These are phyloP conservation scores for Pristiophorus japonicus DNA, from an alignment of 2,113 vertebrate species.

Conservation along the genomic window DNA sequence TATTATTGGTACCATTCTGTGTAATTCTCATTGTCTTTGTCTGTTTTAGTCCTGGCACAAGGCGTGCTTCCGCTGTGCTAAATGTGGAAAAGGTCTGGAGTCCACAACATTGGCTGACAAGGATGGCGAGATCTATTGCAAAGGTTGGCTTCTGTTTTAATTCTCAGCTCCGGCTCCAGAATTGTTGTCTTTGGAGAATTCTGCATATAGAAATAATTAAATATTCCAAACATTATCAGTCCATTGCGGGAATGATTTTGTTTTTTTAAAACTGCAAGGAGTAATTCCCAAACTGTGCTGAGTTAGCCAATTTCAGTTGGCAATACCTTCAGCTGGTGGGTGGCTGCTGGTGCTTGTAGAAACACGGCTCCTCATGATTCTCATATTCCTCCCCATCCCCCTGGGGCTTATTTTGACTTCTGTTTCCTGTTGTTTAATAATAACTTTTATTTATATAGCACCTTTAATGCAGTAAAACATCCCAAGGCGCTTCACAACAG, in stretches of 20 bases:
- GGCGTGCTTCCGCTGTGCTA: constrained; percentile 83
- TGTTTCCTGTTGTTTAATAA: neutral
- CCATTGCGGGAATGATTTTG: neutral
- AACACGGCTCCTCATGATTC: neutral
- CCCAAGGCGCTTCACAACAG: too few species aligned
- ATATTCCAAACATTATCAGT: neutral
- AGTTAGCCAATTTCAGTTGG: neutral
- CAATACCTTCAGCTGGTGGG: neutral
- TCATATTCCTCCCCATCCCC: neutral
- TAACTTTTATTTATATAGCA: too few species aligned
- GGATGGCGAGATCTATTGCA: constrained; percentile 92
- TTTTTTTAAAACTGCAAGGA: neutral
- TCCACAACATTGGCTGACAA: constrained; percentile 89
- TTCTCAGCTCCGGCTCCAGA: neutral
- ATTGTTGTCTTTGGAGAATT: too few species aligned
- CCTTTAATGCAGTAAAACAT: too few species aligned
- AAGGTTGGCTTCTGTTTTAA: constrained; percentile 60
- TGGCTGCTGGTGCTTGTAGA: neutral
- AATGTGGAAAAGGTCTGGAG: constrained; percentile 84
- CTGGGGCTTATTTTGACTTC: neutral
- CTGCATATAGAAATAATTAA: neutral
- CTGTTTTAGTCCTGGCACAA: constrained; percentile 81
- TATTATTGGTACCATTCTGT: neutral
- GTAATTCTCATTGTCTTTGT: neutral
- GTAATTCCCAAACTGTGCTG: neutral